Evolutionary conservation across 2,797 vertebrate genomes (phyloP).

Genomic region (Cryptoblepharus egeriae): DNA sequence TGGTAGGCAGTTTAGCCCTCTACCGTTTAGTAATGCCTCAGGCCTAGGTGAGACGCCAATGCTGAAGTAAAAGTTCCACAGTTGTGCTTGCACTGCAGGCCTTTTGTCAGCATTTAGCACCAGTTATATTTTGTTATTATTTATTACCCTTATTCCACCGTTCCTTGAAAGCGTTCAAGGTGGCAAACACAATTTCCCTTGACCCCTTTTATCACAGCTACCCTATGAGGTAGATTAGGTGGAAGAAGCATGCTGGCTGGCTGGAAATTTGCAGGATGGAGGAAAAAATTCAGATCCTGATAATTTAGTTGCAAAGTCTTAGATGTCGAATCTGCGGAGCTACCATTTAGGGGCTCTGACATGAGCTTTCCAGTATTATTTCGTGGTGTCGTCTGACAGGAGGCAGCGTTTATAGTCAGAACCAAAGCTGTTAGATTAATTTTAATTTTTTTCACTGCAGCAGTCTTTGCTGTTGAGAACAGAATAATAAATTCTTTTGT

Average conservation of each 20-base stretch:
- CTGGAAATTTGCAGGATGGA: conserved; percentile 1
- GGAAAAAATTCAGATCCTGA: not conserved
- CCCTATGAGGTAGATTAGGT: not conserved
- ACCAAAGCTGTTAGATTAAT: not conserved
- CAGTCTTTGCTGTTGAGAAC: not conserved
- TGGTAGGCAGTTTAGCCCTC: not conserved
- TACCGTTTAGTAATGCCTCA: not conserved
- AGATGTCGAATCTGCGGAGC: not conserved
- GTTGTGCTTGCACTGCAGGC: not conserved
- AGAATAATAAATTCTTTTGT: not conserved
- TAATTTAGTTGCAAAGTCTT: not conserved
- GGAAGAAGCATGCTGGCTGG: not conserved
- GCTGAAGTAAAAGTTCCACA: not conserved
- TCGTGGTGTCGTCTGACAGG: not conserved
- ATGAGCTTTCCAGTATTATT: conserved; percentile 7
- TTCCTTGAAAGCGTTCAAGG: not conserved
- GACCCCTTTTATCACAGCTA: not conserved
- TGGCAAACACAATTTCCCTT: not conserved
- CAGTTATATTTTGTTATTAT: conserved; percentile 6
- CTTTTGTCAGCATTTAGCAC: not conserved
- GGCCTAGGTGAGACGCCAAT: not conserved
- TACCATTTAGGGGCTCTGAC: not conserved
- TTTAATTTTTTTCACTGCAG: not conserved
- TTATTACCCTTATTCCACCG: conserved; percentile 15
- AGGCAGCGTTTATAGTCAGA: not conserved